Conservation (phyloP, 1,140 invertebrate genomes). For the Scylla paramamosain region DNA sequence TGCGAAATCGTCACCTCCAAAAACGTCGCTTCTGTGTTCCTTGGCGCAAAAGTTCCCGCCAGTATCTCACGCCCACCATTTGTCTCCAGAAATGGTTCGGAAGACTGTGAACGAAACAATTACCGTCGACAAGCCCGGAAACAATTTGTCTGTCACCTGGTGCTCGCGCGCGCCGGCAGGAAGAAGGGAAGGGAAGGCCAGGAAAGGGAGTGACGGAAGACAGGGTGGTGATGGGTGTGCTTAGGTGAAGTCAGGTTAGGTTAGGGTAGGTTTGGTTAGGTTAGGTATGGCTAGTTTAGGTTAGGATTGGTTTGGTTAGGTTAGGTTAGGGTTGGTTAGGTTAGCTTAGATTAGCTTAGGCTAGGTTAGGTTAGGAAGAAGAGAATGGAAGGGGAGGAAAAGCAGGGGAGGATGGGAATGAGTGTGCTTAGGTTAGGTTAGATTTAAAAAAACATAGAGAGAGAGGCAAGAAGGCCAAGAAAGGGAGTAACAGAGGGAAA, state of each 20-base stretch:
- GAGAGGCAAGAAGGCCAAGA: not conserved
- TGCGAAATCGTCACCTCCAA: no score
- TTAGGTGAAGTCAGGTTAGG: not conserved
- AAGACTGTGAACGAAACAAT: slow-evolving; percentile 26
- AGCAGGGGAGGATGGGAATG: no score
- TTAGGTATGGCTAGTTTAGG: not conserved
- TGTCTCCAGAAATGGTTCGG: not conserved
- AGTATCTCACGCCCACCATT: not conserved
- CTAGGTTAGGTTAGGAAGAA: no score
- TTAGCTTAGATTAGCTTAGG: no score
- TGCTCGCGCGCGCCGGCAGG: not conserved
- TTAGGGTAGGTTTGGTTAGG: not conserved
- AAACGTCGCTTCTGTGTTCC: not conserved
- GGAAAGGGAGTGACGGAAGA: no score
- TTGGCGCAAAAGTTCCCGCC: not conserved
- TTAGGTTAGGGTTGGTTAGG: no score
- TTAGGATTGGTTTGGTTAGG: no score
- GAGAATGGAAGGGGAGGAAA: no score
- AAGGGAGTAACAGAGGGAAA: not conserved
- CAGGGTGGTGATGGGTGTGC: not conserved
- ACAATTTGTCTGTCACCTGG: slow-evolving; percentile 8
- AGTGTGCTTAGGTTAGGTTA: no score
- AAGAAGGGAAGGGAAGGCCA: not conserved
- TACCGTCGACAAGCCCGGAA: not conserved
- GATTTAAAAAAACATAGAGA: not conserved